Base-by-base conservation (phyloP, 2,888 invertebrate genomes). In the Conistra vaccinii region DNA sequence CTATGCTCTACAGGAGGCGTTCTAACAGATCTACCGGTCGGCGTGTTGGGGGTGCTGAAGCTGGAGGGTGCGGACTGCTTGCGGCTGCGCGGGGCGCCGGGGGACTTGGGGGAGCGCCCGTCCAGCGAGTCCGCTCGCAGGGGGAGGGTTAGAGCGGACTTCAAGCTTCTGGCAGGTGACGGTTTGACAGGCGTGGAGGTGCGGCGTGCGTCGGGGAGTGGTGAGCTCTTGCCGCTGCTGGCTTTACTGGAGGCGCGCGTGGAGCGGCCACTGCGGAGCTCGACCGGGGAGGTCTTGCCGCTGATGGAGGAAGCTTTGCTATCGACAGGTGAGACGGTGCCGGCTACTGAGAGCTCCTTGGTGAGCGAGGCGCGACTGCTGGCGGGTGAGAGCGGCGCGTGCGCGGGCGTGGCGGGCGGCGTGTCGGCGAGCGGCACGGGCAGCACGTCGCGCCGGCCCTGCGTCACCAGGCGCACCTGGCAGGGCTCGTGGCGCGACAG, bases 401-500 rank as follows among this genome's bases (percentile, higher is more conserved):
- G 73, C 20, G 39, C 71, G n/a, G 42, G 12, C 0, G 53, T 2
- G 7, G n/a, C 55, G 58, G 83, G 61, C 10, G 81, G 60, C 35
- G 61, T 7, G 71, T 20, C 32, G 26, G 57, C 14, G 51, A 88
- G 92, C 32, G 92, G 76, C 89, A 94, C 91, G 90, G 94, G 93
- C 91, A 94, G 91, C 74, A 92, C 88, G 87, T 85, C 88, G 83
- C 91, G 90, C 74, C 94, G 93, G 87, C 93, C 94, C 90, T 93
- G 96, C 87, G 97, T 94, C 60, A 96, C 96, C 86, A 96, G 95
- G 90, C 96, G 96, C 95, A 98, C 98, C 97, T 98, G 98, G 94
- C 98, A 98, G 61, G 98, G 98, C 94, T 98, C 98, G 96, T 98
- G 98, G 82, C 98, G 97, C 88, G 98, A 97, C 92, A 99, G 97